These are phyloP conservation scores for Lomographa bimaculata DNA, from an alignment of 2,888 invertebrate species.

Conservation along the genomic window DNA sequence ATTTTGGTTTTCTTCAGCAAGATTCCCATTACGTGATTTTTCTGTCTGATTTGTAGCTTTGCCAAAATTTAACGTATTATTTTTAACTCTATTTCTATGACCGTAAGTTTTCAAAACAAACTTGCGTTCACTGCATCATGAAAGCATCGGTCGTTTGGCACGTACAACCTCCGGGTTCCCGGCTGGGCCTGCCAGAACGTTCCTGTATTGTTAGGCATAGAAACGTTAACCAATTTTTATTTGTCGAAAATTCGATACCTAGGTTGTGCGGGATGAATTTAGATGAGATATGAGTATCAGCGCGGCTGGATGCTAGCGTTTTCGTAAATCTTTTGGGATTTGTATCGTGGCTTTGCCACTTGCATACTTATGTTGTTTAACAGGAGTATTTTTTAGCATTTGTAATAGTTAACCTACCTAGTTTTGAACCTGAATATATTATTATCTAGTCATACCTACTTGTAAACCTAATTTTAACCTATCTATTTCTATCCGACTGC, in stretches of 20 bases:
- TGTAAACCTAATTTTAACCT: no score
- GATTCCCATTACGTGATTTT: conserved; percentile 37
- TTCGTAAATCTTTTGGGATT: conserved; percentile 4
- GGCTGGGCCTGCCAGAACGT: conserved; percentile 45
- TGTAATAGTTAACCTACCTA: no score
- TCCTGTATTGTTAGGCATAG: conserved; percentile 49
- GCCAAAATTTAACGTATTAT: conserved; percentile 5
- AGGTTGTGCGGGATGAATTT: conserved; percentile 12
- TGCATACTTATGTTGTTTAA: no score
- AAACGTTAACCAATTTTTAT: conserved; percentile 56
- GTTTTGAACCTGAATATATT: no score
- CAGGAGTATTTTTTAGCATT: no score
- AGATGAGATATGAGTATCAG: conserved; percentile 19
- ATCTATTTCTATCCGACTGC: no score
- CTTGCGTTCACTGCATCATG: conserved; percentile 18
- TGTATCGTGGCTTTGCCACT: conserved; percentile 8
- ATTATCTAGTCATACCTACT: no score
- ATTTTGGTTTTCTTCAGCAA: conserved; percentile 22
- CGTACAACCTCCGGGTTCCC: conserved; percentile 39
- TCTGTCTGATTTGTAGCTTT: conserved; percentile 34
- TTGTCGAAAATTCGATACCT: conserved; percentile 44
- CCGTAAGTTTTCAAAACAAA: conserved; percentile 8
- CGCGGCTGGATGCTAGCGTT: conserved; percentile 9
- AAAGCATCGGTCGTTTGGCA: conserved; percentile 55
- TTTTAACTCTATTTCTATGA: conserved; percentile 19